Conservation (phyloP, 2,888 invertebrate genomes). For the Eupithecia subumbrata region DNA sequence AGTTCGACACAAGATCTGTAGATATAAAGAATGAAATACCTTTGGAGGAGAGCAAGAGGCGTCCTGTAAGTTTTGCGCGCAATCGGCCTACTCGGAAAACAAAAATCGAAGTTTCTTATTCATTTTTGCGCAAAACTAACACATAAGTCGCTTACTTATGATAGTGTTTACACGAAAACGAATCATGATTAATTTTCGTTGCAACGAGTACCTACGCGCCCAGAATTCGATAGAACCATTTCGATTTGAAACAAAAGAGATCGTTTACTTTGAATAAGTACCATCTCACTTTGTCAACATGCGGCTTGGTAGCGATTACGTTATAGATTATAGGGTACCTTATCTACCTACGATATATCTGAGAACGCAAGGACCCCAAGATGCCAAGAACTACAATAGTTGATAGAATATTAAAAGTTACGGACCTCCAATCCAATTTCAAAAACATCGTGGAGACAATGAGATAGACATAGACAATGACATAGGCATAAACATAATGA, state of each 20-base stretch:
- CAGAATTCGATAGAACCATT: not conserved
- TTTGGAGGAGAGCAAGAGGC: not conserved
- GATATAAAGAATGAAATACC: not conserved
- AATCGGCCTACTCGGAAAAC: no score
- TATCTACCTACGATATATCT: not conserved
- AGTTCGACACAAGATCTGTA: not conserved
- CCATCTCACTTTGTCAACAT: not conserved
- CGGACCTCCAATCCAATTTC: not conserved
- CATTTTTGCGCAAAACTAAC: not conserved
- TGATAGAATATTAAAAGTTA: not conserved
- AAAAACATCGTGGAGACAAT: not conserved
- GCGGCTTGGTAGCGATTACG: not conserved
- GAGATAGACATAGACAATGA: conserved; percentile 19
- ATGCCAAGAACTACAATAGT: not conserved
- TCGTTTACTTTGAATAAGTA: not conserved
- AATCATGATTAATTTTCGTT: no score
- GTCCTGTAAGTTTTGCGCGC: not conserved
- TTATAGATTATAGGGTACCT: not conserved
- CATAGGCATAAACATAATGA: not conserved
- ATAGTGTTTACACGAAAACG: no score
- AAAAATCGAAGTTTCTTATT: not conserved
- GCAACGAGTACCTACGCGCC: no score
- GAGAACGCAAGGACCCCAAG: not conserved
- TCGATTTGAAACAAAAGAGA: not conserved
- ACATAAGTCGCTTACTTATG: no score